Evolutionary conservation across 2,888 invertebrate genomes (phyloP), one percentile per base, ranked within the genome.

Genomic region (Conistra vaccinii): DNA sequence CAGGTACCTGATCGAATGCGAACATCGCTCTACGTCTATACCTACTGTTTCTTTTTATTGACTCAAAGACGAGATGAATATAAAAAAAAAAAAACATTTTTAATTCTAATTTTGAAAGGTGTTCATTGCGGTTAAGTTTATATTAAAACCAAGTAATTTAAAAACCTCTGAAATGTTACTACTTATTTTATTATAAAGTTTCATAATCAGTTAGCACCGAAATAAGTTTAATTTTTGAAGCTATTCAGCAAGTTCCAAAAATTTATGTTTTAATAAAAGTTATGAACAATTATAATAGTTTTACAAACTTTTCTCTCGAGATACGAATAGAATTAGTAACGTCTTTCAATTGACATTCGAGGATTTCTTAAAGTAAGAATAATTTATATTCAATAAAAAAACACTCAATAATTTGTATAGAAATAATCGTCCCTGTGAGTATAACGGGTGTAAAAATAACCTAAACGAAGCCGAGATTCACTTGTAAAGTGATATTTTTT

Each of bases 141-240:
- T 39, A 42, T 48, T 48, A 72, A 45, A 23, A 1, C 7, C 12
- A 70, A 71, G 17, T 73, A 3, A 45, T 48, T 60, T 45, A 42
- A 51, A 48, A 67, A 17, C 0, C 12, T 42, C 29, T 10, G 1
- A 14, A 32, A 39, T 42, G 6, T 20, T 39, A 12, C 14, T 35
- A 17, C 5, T 45, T 48, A 76, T 58, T 58, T 58, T 12, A 53
- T n/a, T 35, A 60, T 14, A 1, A 61, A 61, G 17, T 53, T 78
- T 53, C 2, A 39, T 58, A 4, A 48, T 74, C 48, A 63, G 67
- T 77, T 63, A 23, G 29, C 7, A 69, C 20, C 14, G 29, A 69
- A 81, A 69, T 83, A 69, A 73, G 17, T 57, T 69, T 58, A 58
- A 74, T 74, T 65, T 66, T 78, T 79, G 9, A 20, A 39, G 23